phyloP scores from a whole-genome alignment of 2,113 vertebrate species.

The Barnardius zonarius region DNA sequence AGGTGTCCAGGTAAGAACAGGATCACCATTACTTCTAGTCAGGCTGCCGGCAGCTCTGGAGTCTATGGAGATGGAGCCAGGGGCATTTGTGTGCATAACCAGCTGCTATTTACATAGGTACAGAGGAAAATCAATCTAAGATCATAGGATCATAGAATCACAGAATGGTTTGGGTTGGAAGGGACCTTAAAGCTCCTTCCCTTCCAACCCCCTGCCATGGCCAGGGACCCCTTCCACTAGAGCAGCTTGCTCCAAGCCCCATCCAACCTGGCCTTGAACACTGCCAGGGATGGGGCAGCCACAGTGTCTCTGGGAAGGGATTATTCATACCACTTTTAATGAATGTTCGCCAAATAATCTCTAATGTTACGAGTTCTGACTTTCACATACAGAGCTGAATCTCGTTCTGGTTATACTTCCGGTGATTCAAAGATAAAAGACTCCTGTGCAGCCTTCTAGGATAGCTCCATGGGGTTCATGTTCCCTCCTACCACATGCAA shows the following conservation, averaged over 20 bases:
- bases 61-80: background rate
- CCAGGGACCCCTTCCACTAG: too few relatives aligned
- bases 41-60: background rate
- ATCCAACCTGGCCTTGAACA: background rate
- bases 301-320: background rate
- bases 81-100: background rate
- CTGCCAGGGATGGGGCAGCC: background rate
- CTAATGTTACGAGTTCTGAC: background rate
- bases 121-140: background rate
- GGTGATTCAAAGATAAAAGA: background rate
- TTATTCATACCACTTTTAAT: background rate
- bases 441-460: background rate
- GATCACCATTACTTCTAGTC: background rate
- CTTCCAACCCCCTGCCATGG: background rate
- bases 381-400: background rate
- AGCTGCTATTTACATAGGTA: background rate
- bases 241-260: background rate
- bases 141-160: background rate
- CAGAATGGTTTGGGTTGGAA: too few relatives aligned
- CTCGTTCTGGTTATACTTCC: background rate
- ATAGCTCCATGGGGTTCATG: rapidly evolving
- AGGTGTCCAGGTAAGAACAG: background rate
- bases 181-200: background rate
- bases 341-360: background rate
- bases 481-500: background rate